Evolutionary conservation across 2,797 vertebrate genomes (phyloP), one percentile per base, ranked within the genome.

Genomic region (Onychomys arenicola): DNA sequence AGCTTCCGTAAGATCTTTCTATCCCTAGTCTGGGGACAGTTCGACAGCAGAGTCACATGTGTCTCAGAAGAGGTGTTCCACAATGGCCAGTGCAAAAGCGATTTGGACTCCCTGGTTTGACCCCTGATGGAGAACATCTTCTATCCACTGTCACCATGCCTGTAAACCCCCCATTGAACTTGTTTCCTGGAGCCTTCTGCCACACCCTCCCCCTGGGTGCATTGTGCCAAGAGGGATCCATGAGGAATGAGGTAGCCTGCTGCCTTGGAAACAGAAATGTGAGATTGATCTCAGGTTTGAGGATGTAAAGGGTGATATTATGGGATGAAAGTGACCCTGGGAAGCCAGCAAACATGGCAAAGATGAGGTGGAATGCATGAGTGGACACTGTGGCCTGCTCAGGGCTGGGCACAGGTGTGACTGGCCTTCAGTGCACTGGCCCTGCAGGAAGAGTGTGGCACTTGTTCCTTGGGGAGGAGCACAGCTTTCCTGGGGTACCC

Each of bases 1-100:
- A 96, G 97, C 82, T 98, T 97, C 83, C 91, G 95, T 77, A 90
- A 97, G 97, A 96, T 94, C 94, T 96, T 97, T 96, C 3, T 82
- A 69, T 94, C 93, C 32, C 67, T 83, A 81, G 89, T 97, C 49
- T 83, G 52, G 82, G 93, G 93, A 93, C 46, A 82, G 52, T 67
- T 91, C 82, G 84, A 86, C 71, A 78, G 90, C 88, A 95, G 90
- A 93, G 86, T n/a, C 96, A 96, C 21, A 34, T 46, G 75, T 43
- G 90, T 5, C 80, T 89, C 32, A 29, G 49, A 75, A 94, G 91
- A 65, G 19, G 61, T 71, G 32, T 40, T 63, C 84, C 61, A 80
- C 16, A 61, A 49, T 57, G 65, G 80, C 37, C 23, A 5, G 59
- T 29, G 55, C 32, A 21, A 57, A 57, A 85, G 80, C 23, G 40